Conservation (phyloP, 53 echinoderm and acorn worm genomes). For the Actinopyga echinites region DNA sequence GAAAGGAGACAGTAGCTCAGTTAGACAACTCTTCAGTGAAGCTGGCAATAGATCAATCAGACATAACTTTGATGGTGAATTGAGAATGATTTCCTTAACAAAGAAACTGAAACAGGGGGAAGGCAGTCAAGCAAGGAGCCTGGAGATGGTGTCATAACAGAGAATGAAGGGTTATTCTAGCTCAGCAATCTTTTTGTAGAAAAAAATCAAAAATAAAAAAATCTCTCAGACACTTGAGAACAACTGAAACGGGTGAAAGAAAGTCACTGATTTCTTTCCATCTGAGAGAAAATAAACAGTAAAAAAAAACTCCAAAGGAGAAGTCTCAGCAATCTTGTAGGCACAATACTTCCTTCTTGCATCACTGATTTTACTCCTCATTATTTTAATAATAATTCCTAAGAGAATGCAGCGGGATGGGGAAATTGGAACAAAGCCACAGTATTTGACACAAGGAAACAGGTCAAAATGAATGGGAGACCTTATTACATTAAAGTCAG, state of each 20-base stretch:
- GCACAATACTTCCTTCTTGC: no score
- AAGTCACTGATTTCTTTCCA: no score
- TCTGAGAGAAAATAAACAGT: not conserved
- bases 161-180: not conserved
- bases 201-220: not conserved
- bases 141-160: not conserved
- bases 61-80: slow-evolving; percentile 50
- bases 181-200: not conserved
- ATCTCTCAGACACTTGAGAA: not conserved
- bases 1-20: slow-evolving; percentile 35
- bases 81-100: slow-evolving; percentile 46
- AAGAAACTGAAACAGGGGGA: not conserved
- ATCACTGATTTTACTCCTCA: no score
- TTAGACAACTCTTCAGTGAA: slow-evolving; percentile 47
- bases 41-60: slow-evolving; percentile 47
- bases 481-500: no score
- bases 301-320: not conserved
- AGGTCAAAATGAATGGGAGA: no score
- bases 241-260: not conserved
- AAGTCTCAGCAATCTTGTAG: no score
- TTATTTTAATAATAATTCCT: no score
- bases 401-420: no score
- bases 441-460: no score
- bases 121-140: not conserved
- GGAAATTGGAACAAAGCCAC: no score